These are phyloP conservation scores for Ornithoptera alexandrae DNA, from an alignment of 2,888 invertebrate species.

Conservation along the genomic window DNA sequence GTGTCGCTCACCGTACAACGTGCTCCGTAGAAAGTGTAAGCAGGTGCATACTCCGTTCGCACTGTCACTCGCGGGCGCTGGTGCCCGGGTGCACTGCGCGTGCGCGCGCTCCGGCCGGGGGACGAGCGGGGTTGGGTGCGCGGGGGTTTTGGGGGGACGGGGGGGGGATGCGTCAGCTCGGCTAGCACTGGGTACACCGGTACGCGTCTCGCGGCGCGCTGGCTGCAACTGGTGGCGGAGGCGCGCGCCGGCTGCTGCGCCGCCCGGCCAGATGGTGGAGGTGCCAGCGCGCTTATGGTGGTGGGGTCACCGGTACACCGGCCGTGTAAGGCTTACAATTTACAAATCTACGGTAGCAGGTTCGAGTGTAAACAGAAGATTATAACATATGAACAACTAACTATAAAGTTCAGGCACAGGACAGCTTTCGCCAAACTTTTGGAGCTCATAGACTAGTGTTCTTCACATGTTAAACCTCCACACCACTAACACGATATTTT, in stretches of 20 bases:
- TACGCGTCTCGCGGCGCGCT: not conserved
- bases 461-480: too few relatives aligned
- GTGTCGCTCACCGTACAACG: slow-evolving; percentile 24
- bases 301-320: not conserved
- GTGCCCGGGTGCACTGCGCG: slow-evolving; percentile 47
- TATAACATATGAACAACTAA: too few relatives aligned
- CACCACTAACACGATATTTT: too few relatives aligned
- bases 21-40: slow-evolving; percentile 69
- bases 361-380: too few relatives aligned
- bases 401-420: too few relatives aligned
- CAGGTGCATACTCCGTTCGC: slow-evolving; percentile 62
- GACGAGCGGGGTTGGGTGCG: too few relatives aligned
- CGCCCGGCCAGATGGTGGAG: not conserved
- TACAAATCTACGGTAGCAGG: too few relatives aligned
- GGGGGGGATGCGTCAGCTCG: not conserved
- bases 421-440: too few relatives aligned
- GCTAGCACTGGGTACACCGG: not conserved
- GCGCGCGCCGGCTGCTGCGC: slow-evolving; percentile 1
- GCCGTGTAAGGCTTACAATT: too few relatives aligned
- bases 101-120: too few relatives aligned
- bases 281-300: not conserved
- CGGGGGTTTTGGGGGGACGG: not conserved
- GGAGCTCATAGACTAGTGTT: too few relatives aligned
- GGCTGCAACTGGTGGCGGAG: not conserved
- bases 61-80: slow-evolving; percentile 42